A percentile compares a stretch with the other conserved stretches of the same genome.
Evolutionary conservation across 2,113 vertebrate species (phyloP).

Genomic region (Desmodus rotundus): DNA sequence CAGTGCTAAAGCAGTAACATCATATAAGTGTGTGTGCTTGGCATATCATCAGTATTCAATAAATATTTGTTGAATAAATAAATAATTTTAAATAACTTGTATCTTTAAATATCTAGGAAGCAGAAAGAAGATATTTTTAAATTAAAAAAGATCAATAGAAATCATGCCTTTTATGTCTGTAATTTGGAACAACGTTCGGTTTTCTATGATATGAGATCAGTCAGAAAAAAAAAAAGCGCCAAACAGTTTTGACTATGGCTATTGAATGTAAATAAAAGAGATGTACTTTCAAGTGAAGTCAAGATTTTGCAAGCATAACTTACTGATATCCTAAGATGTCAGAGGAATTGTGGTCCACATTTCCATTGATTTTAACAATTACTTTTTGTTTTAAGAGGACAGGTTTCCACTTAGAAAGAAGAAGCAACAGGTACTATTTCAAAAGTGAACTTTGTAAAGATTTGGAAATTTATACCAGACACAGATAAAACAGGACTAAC

Average conservation of each 20-base stretch:
- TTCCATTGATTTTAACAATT: slow-evolving; percentile 15
- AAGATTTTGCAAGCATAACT: slow-evolving; percentile 54
- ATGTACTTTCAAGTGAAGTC: slow-evolving; percentile 50
- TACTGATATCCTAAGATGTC: slow-evolving; percentile 29
- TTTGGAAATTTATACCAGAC: not conserved
- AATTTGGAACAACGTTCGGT: slow-evolving; percentile 40
- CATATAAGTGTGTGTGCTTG: not conserved
- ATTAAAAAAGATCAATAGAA: slow-evolving; percentile 41
- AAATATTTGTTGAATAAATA: slow-evolving; percentile 45
- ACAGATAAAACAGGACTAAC: not conserved
- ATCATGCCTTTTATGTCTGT: slow-evolving; percentile 51
- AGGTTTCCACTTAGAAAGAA: not conserved
- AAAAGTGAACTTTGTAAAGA: not conserved
- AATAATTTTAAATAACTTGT: slow-evolving; percentile 45
- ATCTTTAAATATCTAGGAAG: slow-evolving; percentile 47
- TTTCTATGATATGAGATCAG: slow-evolving; percentile 66
- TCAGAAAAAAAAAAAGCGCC: slow-evolving; percentile 55
- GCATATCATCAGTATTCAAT: not conserved
- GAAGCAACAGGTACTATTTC: not conserved
- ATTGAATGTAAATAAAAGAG: slow-evolving; percentile 63
- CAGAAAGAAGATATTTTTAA: slow-evolving; percentile 46
- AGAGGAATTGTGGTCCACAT: not conserved
- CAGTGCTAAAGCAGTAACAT: not conserved
- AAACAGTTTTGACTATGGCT: slow-evolving; percentile 63
- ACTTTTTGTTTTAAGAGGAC: not conserved